Evolutionary conservation across 2,113 vertebrate genomes (phyloP).

Genomic region (Serilophus lunatus): DNA sequence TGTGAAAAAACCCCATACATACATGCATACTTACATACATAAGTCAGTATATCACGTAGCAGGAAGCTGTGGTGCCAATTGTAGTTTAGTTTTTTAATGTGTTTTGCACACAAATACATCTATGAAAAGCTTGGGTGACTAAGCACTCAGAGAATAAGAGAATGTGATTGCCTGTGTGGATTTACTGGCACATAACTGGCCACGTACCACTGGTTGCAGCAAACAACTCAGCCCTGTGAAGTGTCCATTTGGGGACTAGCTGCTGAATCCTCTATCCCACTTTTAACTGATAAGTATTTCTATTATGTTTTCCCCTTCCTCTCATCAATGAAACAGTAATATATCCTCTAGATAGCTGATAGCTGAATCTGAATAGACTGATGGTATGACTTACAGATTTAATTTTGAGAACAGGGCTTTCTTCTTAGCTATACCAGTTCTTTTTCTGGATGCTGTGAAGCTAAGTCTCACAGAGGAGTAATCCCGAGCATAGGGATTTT

Average conservation of each 20-base stretch:
- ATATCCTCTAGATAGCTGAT: not conserved
- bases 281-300: constrained; percentile 20
- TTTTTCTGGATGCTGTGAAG: not conserved
- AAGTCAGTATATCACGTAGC: too few species aligned
- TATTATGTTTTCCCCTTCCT: not conserved
- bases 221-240: not conserved
- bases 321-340: not conserved
- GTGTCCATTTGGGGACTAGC: not conserved
- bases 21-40: too few species aligned
- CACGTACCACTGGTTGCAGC: not conserved
- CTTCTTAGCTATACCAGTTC: not conserved
- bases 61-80: not conserved
- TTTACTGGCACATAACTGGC: not conserved
- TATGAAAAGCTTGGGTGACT: not conserved
- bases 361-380: not conserved
- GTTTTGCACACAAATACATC: not conserved
- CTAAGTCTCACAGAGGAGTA: not conserved
- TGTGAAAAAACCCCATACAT: too few species aligned
- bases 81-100: not conserved
- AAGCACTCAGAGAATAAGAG: not conserved
- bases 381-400: not conserved
- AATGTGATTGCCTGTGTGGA: not conserved
- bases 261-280: not conserved
- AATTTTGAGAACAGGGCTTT: not conserved
- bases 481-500: not conserved